Percentiles rank a stretch among this genome's conserved stretches.
phyloP scores from a whole-genome alignment of 2,113 vertebrate genomes.

The Ursus arctos region DNA sequence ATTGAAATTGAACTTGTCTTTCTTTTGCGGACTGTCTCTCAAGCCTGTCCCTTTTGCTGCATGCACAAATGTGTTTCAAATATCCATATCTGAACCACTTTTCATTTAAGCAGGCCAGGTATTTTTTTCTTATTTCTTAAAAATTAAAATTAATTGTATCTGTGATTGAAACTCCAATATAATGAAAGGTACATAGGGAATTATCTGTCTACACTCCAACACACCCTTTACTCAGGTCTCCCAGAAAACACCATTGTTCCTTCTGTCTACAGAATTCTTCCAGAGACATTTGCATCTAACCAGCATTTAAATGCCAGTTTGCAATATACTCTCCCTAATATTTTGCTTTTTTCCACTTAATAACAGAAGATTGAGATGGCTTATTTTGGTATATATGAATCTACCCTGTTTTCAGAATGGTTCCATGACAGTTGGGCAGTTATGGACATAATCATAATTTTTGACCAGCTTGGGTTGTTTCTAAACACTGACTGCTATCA shows the following conservation, averaged over 20 bases:
- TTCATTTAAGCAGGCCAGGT: background rate
- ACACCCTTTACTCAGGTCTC: background rate
- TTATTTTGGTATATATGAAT: background rate
- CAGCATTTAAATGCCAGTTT: background rate
- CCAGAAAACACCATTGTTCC: background rate
- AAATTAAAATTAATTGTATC: background rate
- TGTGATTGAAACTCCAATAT: background rate
- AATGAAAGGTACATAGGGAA: background rate
- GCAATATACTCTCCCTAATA: accelerated
- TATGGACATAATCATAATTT: background rate
- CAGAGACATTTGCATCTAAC: accelerated
- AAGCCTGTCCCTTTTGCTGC: background rate
- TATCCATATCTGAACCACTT: background rate
- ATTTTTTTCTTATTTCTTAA: background rate
- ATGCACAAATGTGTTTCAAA: accelerated
- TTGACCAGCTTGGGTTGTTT: too few relatives aligned
- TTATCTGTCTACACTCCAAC: too few relatives aligned
- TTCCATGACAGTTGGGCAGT: accelerated
- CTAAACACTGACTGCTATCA: background rate
- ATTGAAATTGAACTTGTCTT: background rate
- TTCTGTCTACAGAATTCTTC: background rate
- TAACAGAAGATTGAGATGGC: background rate
- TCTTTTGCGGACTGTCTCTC: background rate
- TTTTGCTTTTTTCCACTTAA: background rate
- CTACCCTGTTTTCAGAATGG: background rate